Evolutionary conservation across 1,140 invertebrate species (phyloP), one percentile per base, ranked within the genome.

Genomic region (Anagrus nilaparvatae): DNA sequence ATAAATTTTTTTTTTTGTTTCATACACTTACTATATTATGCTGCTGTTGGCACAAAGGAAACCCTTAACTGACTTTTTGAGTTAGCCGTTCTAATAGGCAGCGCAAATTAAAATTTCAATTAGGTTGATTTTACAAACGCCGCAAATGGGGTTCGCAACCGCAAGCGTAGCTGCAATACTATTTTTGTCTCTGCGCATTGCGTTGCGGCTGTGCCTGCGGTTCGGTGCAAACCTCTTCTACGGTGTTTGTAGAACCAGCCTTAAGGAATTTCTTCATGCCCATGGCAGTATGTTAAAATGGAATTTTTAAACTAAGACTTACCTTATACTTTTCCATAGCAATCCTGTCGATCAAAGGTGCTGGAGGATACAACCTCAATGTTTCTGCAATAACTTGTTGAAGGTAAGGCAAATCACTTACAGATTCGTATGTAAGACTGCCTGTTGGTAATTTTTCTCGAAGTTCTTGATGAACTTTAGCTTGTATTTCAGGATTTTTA

Each of bases 391-490:
- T 44, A 7, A 52, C 40, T 33, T 59, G 55, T 27, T 56, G 20
- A 4, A 61, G 28, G 39, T 60, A 61, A 14, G 51, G 57, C 55
- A 61, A 58, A 5, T 44, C 31, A 3, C 44, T 48, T 0, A 58
- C 18, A 3, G 34, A 20, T 12, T 59, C 57, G 10, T 59, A 56
- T 0, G 43, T 55, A 3, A 57, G 12, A 2, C 52, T 28, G 3
- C 60, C 30, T 2, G 38, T 35, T 8, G 46, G 36, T 6, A 71
- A 49, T n/a, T 56, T 51, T 10, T 59, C 45, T 8, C 70, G 54
- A 5, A 84, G 74, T 58, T 82, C 78, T 34, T 72, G 50, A 18
- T 69, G 61, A 0, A 79, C 23, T 43, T 60, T 66, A 20, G 71
- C 51, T 16, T 61, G 56, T 9, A 58, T 46, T 1, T 50, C 38